These are phyloP conservation scores for Vulpes lagopus DNA, from an alignment of 2,113 vertebrate genomes.

Conservation along the genomic window DNA sequence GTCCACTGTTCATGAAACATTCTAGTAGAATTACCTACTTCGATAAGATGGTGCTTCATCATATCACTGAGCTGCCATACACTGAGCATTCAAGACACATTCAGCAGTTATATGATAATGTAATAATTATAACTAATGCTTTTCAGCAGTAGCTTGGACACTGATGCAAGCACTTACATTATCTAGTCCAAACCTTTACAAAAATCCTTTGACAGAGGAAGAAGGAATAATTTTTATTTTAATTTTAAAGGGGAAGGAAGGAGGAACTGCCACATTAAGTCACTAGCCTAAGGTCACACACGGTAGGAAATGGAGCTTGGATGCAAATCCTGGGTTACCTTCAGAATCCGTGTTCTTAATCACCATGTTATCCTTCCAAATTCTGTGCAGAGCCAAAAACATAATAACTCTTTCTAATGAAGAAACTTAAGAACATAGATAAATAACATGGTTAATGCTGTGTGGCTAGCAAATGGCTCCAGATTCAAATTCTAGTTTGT, in stretches of 20 bases:
- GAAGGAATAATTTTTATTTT: not conserved
- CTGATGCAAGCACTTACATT: not conserved
- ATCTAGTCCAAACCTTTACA: not conserved
- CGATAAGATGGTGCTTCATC: not conserved
- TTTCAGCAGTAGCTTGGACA: not conserved
- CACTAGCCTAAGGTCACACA: not conserved
- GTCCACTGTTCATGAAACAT: conserved; percentile 44
- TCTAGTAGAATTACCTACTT: not conserved
- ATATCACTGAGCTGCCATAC: not conserved
- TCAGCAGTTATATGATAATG: not conserved
- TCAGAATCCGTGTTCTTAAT: not conserved
- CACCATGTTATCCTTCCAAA: not conserved
- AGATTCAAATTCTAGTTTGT: not conserved
- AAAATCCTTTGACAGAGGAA: not conserved
- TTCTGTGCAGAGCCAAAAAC: not conserved
- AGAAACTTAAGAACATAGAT: not conserved
- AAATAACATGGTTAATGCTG: not conserved
- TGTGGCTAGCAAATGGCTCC: not conserved
- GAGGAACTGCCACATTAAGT: not conserved
- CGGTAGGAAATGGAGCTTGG: not conserved
- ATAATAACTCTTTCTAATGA: not conserved
- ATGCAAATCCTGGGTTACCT: not conserved
- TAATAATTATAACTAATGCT: not conserved
- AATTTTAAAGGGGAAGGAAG: not conserved
- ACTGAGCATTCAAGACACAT: not conserved